phyloP scores from a whole-genome alignment of 2,113 vertebrate species.

The Melanostigma gelatinosum region DNA sequence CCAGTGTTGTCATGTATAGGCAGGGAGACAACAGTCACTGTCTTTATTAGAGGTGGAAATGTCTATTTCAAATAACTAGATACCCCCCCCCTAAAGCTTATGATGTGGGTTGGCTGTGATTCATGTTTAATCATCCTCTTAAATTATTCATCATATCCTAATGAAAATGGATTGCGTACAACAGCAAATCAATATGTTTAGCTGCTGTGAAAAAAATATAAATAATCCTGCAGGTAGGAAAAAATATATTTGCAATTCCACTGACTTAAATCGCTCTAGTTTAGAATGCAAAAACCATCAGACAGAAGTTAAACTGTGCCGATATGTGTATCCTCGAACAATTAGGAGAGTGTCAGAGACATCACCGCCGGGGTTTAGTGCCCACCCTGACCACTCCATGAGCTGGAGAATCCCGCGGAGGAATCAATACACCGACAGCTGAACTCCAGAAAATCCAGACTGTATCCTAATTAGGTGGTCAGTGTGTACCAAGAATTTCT shows the following conservation, averaged over 20 bases:
- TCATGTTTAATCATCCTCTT: conserved; percentile 76
- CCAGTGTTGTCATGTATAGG: conserved; percentile 62
- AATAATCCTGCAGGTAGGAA: conserved; percentile 23
- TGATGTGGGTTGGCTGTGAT: conserved; percentile 62
- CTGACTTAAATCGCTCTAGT: not conserved
- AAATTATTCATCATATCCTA: conserved; percentile 73
- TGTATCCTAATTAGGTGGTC: conserved; percentile 79
- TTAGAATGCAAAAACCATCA: not conserved
- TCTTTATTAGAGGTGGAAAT: conserved; percentile 47
- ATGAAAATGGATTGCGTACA: conserved; percentile 55
- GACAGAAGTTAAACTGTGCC: conserved; percentile 10
- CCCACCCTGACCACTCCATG: conserved; percentile 37
- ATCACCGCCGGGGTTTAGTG: conserved; percentile 24
- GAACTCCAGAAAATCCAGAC: conserved; percentile 72
- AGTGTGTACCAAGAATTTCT: conserved; percentile 63
- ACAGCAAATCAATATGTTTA: conserved; percentile 61
- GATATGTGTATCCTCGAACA: conserved; percentile 34
- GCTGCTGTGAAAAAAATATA: conserved; percentile 26
- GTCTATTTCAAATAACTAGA: conserved; percentile 45
- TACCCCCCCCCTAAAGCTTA: conserved; percentile 41
- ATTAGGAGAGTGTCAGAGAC: conserved; percentile 30
- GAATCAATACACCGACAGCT: conserved; percentile 81
- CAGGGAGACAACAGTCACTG: conserved; percentile 55
- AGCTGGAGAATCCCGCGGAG: conserved; percentile 55
- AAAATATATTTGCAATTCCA: not conserved